These are phyloP conservation scores for Falcaria lacertinaria DNA, from an alignment of 2,888 invertebrate species.

Conservation along the genomic window DNA sequence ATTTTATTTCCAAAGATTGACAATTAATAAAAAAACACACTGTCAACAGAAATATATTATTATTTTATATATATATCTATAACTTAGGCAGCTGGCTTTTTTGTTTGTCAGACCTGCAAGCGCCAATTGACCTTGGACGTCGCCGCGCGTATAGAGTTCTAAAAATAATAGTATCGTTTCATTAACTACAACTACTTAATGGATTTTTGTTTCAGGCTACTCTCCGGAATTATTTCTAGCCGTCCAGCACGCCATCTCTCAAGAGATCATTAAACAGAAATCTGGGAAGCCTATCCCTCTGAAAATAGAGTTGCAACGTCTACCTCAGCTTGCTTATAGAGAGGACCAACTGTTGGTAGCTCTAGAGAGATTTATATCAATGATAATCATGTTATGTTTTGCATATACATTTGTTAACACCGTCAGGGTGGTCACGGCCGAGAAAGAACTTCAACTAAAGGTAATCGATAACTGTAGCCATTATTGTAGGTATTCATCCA, in stretches of 20 bases:
- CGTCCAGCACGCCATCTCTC: conserved; percentile 66
- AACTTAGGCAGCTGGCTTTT: too few species aligned
- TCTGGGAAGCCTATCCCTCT: conserved; percentile 50
- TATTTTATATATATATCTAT: too few species aligned
- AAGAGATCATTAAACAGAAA: conserved; percentile 62
- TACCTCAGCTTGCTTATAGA: conserved; percentile 86
- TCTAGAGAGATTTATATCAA: conserved; percentile 84
- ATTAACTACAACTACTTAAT: conserved; percentile 19
- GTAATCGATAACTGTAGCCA: conserved; percentile 46
- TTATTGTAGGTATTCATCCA: too few species aligned
- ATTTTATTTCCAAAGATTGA: too few species aligned
- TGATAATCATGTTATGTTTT: conserved; percentile 90
- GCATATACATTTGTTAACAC: conserved; percentile 90
- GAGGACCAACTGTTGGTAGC: conserved; percentile 84
- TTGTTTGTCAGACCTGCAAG: not conserved
- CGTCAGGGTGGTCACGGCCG: conserved; percentile 85
- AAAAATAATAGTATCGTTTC: not conserved
- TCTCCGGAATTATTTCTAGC: conserved; percentile 68
- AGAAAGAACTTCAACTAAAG: conserved; percentile 88
- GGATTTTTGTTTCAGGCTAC: conserved; percentile 62
- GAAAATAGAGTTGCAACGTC: conserved; percentile 80
- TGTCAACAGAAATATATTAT: too few species aligned
- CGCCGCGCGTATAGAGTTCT: not conserved
- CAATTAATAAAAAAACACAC: too few species aligned
- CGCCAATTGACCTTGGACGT: not conserved